These are phyloP conservation scores for Pipa parva DNA, from an alignment of 2,113 vertebrate genomes.

Conservation along the genomic window DNA sequence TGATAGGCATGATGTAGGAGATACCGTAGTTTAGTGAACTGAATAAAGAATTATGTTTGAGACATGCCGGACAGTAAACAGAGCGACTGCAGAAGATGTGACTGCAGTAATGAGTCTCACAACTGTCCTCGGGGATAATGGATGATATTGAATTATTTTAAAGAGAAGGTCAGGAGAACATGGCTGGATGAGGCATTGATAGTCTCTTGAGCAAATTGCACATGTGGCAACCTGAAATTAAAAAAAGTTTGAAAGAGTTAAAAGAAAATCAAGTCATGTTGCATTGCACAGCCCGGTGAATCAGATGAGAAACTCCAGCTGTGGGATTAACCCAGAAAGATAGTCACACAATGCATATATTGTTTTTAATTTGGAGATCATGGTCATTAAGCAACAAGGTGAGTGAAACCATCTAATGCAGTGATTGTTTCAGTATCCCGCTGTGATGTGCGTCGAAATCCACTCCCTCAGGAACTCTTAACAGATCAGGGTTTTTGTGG, in stretches of 20 bases:
- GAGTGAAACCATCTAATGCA: slow-evolving; percentile 19
- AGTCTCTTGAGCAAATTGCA: neutral
- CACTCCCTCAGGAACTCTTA: neutral
- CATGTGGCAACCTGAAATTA: neutral
- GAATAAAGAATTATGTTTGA: slow-evolving; percentile 21
- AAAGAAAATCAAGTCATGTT: neutral
- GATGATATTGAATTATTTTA: slow-evolving; percentile 19
- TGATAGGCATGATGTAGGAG: neutral
- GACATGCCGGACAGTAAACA: slow-evolving; percentile 21
- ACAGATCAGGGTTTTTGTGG: neutral
- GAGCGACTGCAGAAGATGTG: slow-evolving; percentile 15
- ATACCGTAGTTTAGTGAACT: slow-evolving; percentile 2
- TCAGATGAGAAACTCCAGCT: neutral
- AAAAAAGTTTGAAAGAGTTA: slow-evolving; percentile 26
- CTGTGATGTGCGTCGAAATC: slow-evolving; percentile 2
- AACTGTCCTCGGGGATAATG: slow-evolving; percentile 15
- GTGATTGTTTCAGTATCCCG: slow-evolving; percentile 4
- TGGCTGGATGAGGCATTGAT: neutral
- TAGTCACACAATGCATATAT: slow-evolving; percentile 18
- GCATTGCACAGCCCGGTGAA: neutral
- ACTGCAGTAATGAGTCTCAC: slow-evolving; percentile 13
- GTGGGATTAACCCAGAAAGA: slow-evolving; percentile 16
- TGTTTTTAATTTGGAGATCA: slow-evolving; percentile 30
- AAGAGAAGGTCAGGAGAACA: slow-evolving; percentile 20
- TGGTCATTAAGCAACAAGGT: slow-evolving; percentile 20